Base-by-base conservation (phyloP, 2,797 vertebrate genomes). In the Coregonus suidteri region DNA sequence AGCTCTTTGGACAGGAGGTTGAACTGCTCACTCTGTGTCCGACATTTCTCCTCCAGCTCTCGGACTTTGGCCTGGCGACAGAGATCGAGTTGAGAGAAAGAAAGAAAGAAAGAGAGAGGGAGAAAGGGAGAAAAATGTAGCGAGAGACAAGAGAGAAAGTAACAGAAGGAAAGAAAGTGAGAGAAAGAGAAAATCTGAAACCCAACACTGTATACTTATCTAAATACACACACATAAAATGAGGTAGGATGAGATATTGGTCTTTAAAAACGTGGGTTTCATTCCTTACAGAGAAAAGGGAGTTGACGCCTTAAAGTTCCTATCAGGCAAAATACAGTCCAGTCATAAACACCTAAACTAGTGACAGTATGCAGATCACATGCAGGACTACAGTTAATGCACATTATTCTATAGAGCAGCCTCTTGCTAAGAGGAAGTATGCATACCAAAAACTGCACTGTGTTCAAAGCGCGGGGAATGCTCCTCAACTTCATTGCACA, bases 11-110 rank as follows among this genome's bases (percentile, higher is more conserved):
- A 98, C 88, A 99, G 94, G 87, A 97, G 95, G 91, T 96, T 96
- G 94, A 98, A 99, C 90, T 99, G 98, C 88, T 99, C 97, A 84
- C 97, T 97, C 94, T 99, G 98, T 0, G 82, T 90, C 85, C 97
- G 95, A 84, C 98, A 99, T 96, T 98, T 97, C 87, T 97, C 96
- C 92, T 99, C 98, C 89, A 99, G 90, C 93, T 99, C 98, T 2
- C 95, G 95, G n/a, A 99, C 98, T 92, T 98, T 98, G 90, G 95
- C 96, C 98, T 99, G 91, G 76, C 41, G 80, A 78, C 3, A 73
- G 16, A 51, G 62, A 62, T 71, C 73, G 77, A 75, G 74, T 78
- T 64, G 75, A 75, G 78, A 62, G 14, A 64, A 16, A 54, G 14
- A 54, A 30, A n/a, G 16, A 34, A 34, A 37, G 37, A 34, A 15